A percentile compares a stretch with the other conserved stretches of the same genome.
These are phyloP conservation scores for Acanthosepion esculentum DNA, from an alignment of 2,888 invertebrate species.

Conservation along the genomic window DNA sequence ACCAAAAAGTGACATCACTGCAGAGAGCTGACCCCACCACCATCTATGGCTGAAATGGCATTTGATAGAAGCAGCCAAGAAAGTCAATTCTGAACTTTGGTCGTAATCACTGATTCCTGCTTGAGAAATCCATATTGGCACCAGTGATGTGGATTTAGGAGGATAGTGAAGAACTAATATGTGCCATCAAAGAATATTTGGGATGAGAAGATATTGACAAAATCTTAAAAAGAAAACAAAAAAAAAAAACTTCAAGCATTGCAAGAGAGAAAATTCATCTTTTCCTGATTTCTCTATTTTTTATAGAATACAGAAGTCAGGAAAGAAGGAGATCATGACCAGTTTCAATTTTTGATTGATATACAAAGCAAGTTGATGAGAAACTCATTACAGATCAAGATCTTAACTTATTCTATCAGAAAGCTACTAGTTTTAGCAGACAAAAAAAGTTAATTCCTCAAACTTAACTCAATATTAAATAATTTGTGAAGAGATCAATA, in stretches of 20 bases:
- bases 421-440: no score
- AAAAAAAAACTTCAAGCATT: background rate
- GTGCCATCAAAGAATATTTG: constrained; percentile 6
- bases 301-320: no score
- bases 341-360: no score
- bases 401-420: no score
- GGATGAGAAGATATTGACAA: background rate
- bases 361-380: no score
- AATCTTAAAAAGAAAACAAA: background rate
- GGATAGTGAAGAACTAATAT: background rate
- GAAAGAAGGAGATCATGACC: no score
- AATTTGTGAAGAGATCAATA: no score
- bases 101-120: background rate
- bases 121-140: constrained; percentile 12
- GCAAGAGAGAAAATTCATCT: no score
- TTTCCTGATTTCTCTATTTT: no score
- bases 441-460: no score
- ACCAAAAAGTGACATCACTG: constrained; percentile 4
- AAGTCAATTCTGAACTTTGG: background rate
- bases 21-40: background rate
- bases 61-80: background rate
- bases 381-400: no score
- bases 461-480: no score
- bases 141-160: background rate
- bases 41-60: background rate